A percentile compares a stretch with the other conserved stretches of the same genome.
Evolutionary conservation across 2,797 vertebrate genomes (phyloP).

Genomic region (Oceanodroma leucorhoa): DNA sequence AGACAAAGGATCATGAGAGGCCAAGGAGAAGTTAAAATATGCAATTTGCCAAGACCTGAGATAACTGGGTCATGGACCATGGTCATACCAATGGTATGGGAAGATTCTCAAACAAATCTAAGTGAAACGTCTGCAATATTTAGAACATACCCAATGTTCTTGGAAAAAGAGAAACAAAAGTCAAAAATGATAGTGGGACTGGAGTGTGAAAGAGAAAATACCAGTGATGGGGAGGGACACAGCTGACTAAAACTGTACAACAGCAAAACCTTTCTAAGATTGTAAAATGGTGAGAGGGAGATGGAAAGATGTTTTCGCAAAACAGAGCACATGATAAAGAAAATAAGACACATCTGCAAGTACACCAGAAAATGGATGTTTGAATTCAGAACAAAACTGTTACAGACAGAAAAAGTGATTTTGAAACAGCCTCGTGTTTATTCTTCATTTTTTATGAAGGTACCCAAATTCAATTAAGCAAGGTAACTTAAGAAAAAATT

Average conservation of each 20-base stretch:
- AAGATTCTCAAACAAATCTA: neutral
- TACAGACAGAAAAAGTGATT: neutral
- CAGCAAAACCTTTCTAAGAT: neutral
- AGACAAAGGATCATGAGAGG: neutral
- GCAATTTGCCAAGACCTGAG: neutral
- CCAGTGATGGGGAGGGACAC: neutral
- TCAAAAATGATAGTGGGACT: neutral
- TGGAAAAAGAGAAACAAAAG: neutral
- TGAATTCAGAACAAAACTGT: neutral
- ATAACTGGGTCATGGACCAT: neutral
- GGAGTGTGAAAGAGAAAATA: neutral
- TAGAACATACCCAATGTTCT: neutral
- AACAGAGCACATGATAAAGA: neutral
- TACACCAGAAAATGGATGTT: neutral
- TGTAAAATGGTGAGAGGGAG: neutral
- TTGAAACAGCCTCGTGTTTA: neutral
- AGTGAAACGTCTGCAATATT: neutral
- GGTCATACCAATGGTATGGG: neutral
- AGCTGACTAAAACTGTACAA: neutral
- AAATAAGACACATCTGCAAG: neutral
- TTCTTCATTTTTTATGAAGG: neutral
- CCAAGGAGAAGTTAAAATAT: neutral
- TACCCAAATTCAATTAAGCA: neutral
- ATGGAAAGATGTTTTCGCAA: neutral
- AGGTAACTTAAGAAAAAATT: neutral